A percentile compares a stretch with the other conserved stretches of the same genome.
These are phyloP conservation scores for Odobenus rosmarus DNA, from an alignment of 2,113 vertebrate species.

Conservation along the genomic window DNA sequence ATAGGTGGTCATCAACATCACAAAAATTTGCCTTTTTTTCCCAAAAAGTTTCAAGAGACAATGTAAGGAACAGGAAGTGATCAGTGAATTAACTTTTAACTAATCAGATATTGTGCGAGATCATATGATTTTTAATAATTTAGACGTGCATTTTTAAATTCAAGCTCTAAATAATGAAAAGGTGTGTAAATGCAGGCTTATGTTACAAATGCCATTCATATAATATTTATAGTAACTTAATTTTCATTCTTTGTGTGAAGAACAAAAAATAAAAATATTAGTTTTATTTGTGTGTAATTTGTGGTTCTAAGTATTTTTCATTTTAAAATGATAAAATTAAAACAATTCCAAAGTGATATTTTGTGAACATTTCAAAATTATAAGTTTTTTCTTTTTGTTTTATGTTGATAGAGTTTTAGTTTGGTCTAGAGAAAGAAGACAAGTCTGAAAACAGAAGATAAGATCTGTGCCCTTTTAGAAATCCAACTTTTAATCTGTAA, in stretches of 20 bases:
- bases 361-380: conserved; percentile 5
- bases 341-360: background rate
- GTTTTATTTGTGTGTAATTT: background rate
- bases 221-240: background rate
- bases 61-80: background rate
- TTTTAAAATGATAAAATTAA: conserved; percentile 28
- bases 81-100: conserved; percentile 29
- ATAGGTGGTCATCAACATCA: background rate
- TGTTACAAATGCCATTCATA: background rate
- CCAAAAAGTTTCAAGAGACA: background rate
- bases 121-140: conserved; percentile 12
- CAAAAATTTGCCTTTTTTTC: background rate
- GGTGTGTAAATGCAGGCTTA: background rate
- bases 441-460: conserved; percentile 26
- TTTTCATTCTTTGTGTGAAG: conserved; percentile 41
- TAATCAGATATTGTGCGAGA: background rate
- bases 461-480: background rate
- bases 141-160: conserved; percentile 34
- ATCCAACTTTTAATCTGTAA: background rate
- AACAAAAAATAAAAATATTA: conserved; percentile 48
- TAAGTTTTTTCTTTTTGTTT: background rate
- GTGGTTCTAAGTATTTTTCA: conserved; percentile 38
- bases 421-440: conserved; percentile 26
- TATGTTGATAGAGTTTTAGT: background rate
- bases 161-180: background rate